Percentiles rank a stretch among this genome's conserved stretches.
Evolutionary conservation across 2,797 vertebrate genomes (phyloP).

Genomic region (Malacoctenus gilli): DNA sequence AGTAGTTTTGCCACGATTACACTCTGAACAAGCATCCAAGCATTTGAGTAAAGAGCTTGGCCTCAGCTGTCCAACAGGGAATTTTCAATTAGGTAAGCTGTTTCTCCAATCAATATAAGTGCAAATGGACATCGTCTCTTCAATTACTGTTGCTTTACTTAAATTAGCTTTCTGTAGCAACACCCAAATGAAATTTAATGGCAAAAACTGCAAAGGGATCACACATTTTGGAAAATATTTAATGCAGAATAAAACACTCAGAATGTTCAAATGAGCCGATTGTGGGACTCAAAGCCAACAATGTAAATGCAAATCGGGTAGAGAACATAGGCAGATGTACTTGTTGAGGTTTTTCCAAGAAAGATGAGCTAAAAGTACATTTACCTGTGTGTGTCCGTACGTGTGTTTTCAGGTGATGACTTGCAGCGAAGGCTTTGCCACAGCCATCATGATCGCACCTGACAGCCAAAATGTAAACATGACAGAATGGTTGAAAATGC

Average conservation of each 20-base stretch:
- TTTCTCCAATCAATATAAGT: constrained; percentile 13
- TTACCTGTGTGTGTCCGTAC: constrained; percentile 97
- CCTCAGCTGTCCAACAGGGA: background rate
- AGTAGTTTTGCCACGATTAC: too few species aligned
- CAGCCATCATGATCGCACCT: constrained; percentile 98
- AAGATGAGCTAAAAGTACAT: constrained; percentile 8
- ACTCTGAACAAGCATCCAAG: background rate
- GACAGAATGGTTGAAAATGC: too few species aligned
- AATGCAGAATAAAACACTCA: too few species aligned
- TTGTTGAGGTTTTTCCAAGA: background rate
- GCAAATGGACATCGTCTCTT: background rate
- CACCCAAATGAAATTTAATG: background rate
- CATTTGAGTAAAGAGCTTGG: background rate
- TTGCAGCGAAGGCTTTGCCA: constrained; percentile 98
- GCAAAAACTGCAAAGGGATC: too few species aligned
- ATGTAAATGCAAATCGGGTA: constrained; percentile 24
- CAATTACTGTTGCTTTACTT: background rate
- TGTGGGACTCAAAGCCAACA: constrained; percentile 5
- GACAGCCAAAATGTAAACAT: constrained; percentile 16
- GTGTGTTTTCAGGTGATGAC: constrained; percentile 99
- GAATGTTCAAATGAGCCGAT: constrained; percentile 12
- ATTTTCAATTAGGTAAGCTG: background rate
- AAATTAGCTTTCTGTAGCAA: background rate
- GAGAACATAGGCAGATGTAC: constrained; percentile 10
- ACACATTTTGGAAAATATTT: too few species aligned